Evolutionary conservation across 2,797 vertebrate species (phyloP).

Genomic region (Pangasius macronema): DNA sequence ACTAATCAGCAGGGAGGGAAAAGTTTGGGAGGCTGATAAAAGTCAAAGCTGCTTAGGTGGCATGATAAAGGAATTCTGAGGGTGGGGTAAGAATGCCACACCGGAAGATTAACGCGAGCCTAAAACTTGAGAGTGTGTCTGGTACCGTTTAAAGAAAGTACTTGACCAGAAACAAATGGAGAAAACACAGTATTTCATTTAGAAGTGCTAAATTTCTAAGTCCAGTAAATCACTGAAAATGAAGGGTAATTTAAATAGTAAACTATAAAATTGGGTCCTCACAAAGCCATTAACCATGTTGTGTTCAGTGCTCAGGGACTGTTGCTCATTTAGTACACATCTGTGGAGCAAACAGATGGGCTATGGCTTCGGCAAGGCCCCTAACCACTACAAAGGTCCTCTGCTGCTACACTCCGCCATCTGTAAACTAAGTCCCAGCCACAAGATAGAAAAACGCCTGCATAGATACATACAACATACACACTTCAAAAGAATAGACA

Average conservation of each 20-base stretch:
- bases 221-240: neutral
- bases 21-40: conserved; percentile 41
- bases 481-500: conserved; percentile 14
- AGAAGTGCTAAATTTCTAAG: too few species aligned
- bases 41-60: conserved; percentile 28
- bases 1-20: conserved; percentile 36
- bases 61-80: conserved; percentile 32
- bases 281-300: neutral
- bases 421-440: conserved; percentile 36
- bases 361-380: conserved; percentile 43
- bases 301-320: conserved; percentile 24
- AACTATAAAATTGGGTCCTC: neutral
- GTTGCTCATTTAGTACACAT: conserved; percentile 43
- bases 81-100: conserved; percentile 49
- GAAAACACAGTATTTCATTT: neutral
- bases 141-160: neutral
- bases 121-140: conserved; percentile 18
- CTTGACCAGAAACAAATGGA: conserved; percentile 4
- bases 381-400: conserved; percentile 71
- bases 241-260: neutral
- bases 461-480: conserved; percentile 7
- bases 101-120: conserved; percentile 26
- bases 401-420: conserved; percentile 44
- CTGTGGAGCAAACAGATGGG: conserved; percentile 50
- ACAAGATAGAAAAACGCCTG: conserved; percentile 41